A percentile compares a stretch with the other conserved stretches of the same genome.
These are phyloP conservation scores for Archilochus colubris DNA, from an alignment of 2,113 vertebrate species.

Conservation along the genomic window DNA sequence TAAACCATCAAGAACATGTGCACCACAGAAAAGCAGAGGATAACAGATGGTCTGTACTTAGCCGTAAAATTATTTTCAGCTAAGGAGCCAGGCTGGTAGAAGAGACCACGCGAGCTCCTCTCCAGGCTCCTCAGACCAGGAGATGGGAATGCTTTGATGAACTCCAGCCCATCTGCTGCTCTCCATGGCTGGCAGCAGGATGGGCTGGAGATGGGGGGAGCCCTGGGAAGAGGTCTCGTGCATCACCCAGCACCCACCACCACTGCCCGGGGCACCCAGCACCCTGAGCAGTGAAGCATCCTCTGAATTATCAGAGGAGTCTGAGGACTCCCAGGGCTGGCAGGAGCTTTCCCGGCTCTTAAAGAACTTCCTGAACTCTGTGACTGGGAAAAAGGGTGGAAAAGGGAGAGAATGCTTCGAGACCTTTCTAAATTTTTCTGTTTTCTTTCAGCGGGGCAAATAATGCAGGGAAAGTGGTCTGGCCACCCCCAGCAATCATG, in stretches of 20 bases:
- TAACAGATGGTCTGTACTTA: conserved; percentile 52
- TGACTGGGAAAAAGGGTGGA: not conserved
- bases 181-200: not conserved
- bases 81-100: not conserved
- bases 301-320: not conserved
- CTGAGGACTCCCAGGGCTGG: not conserved
- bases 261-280: not conserved
- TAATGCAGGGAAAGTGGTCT: not conserved
- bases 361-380: not conserved
- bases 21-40: not conserved
- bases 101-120: not conserved
- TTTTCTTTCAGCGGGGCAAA: not conserved
- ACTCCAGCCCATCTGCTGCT: not conserved
- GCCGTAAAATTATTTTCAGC: not conserved
- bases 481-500: not conserved
- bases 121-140: rapidly evolving
- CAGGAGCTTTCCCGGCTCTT: not conserved
- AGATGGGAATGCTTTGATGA: not conserved
- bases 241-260: not conserved
- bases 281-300: not conserved
- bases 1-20: not conserved
- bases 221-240: no score
- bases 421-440: not conserved
- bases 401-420: not conserved
- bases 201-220: no score